Evolutionary conservation across 1,140 invertebrate species (phyloP).

Genomic region (Zaprionus camerounensis): DNA sequence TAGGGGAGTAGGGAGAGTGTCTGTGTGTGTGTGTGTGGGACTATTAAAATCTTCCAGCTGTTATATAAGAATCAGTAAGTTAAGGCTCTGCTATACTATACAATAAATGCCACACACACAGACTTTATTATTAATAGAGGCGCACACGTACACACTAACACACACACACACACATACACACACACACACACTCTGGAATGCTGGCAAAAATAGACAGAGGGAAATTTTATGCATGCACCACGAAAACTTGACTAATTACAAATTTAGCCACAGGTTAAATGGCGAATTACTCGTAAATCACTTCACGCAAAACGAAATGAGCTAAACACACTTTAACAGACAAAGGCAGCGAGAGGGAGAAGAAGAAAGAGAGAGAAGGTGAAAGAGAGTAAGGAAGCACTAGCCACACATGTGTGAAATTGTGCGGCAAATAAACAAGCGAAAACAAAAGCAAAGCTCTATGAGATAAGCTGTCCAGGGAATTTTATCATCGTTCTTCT

Average conservation of each 20-base stretch:
- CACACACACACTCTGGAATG: background rate
- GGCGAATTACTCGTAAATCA: constrained; percentile 64
- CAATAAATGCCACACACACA: constrained; percentile 30
- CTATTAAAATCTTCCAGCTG: constrained; percentile 7
- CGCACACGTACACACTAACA: too few species aligned
- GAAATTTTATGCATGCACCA: constrained; percentile 59
- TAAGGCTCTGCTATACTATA: constrained; percentile 28
- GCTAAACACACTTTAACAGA: constrained; percentile 32
- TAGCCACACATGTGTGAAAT: constrained; percentile 45
- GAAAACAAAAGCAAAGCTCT: constrained; percentile 34
- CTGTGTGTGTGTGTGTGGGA: background rate
- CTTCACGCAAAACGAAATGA: constrained; percentile 47
- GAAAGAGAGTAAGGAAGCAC: background rate
- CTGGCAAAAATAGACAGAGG: constrained; percentile 30
- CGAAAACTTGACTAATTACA: constrained; percentile 66
- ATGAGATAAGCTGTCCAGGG: constrained; percentile 41
- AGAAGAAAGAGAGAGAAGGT: background rate
- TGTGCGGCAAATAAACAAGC: constrained; percentile 53
- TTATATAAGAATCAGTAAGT: constrained; percentile 41
- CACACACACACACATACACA: constrained; percentile 7
- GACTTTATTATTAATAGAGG: constrained; percentile 56
- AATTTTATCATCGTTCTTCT: constrained; percentile 40
- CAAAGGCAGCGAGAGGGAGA: background rate
- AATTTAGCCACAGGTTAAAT: constrained; percentile 69
- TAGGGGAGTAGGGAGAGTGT: background rate